phyloP scores from a whole-genome alignment of 2,113 vertebrate species.

The Chionodraco myersi region DNA sequence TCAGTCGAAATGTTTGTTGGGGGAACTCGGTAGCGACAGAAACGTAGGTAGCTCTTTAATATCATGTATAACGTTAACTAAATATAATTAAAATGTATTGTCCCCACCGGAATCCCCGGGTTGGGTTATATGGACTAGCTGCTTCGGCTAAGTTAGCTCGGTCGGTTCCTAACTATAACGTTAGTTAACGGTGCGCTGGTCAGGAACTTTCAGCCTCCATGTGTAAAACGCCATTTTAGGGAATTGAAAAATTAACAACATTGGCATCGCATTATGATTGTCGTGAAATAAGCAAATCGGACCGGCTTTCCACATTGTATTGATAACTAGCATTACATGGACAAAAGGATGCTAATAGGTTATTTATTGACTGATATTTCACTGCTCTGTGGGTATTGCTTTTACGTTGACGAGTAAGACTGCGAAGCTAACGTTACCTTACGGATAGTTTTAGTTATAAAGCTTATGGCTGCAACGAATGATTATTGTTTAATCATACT shows the following conservation, averaged over 20 bases:
- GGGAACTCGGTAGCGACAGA: not conserved
- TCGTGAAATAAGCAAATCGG: too few species aligned
- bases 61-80: not conserved
- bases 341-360: not conserved
- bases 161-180: conserved; percentile 1
- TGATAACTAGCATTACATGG: not conserved
- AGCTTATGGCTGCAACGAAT: not conserved
- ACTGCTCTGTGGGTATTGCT: not conserved
- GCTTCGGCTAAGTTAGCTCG: conserved; percentile 8
- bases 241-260: not conserved
- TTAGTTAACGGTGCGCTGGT: conserved; percentile 3
- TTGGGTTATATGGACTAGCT: conserved; percentile 2
- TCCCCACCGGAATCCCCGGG: not conserved
- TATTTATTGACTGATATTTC: not conserved
- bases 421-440: not conserved
- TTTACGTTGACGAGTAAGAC: not conserved
- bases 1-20: not conserved
- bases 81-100: not conserved
- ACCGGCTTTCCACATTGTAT: not conserved
- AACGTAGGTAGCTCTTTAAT: not conserved
- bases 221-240: not conserved
- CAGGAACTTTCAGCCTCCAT: not conserved
- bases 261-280: not conserved
- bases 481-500: not conserved
- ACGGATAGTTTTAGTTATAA: not conserved